These are phyloP conservation scores for Coracopsis vasa DNA, from an alignment of 2,113 vertebrate genomes.

Conservation along the genomic window DNA sequence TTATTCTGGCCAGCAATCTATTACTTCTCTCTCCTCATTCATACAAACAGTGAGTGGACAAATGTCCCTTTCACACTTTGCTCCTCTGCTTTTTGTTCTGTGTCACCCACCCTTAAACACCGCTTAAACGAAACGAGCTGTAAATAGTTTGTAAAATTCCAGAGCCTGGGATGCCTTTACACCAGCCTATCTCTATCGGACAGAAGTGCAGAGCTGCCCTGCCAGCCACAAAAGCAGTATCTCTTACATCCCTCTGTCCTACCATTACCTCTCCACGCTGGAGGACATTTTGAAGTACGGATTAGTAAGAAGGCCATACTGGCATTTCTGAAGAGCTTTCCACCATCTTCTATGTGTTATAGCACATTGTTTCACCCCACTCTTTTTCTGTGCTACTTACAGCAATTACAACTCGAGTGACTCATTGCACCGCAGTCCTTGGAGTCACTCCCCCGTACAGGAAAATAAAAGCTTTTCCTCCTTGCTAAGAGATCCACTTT, in stretches of 20 bases:
- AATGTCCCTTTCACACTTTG: background rate
- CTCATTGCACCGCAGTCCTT: background rate
- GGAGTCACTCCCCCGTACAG: background rate
- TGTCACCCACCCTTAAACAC: background rate
- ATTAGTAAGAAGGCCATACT: background rate
- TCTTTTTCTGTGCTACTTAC: background rate
- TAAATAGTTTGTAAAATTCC: background rate
- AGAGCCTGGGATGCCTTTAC: background rate
- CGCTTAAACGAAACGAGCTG: accelerated
- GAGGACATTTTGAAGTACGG: background rate
- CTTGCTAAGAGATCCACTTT: background rate
- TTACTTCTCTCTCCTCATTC: background rate
- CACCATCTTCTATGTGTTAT: background rate
- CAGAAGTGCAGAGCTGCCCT: background rate
- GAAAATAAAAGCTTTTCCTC: background rate
- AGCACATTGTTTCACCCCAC: background rate
- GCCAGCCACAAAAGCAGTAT: background rate
- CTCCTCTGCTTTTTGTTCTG: background rate
- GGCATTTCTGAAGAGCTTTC: background rate
- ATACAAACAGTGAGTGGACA: background rate
- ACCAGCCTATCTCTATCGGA: accelerated
- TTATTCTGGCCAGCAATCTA: background rate
- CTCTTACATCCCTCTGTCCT: no score
- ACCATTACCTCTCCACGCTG: background rate
- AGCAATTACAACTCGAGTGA: background rate